Conservation (phyloP, 1,140 invertebrate genomes). For the Pomacea maculata region DNA sequence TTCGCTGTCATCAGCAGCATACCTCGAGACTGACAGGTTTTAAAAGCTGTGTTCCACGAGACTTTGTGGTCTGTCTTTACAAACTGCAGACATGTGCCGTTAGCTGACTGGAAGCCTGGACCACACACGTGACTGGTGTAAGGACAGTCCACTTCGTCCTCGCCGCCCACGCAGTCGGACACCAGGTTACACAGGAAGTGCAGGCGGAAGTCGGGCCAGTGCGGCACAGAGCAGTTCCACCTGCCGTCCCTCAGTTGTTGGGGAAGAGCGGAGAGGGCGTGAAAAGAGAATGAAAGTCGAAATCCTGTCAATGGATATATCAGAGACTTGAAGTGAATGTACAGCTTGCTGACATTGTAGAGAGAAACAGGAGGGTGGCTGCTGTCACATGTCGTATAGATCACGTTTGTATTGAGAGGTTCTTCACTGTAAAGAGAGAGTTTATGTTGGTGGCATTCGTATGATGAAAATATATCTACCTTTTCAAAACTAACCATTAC, state of each 20-base stretch:
- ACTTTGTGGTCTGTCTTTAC: too few relatives aligned
- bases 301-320: neutral
- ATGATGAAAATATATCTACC: too few relatives aligned
- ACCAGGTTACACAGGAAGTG: slow-evolving; percentile 10
- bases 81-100: neutral
- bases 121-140: neutral
- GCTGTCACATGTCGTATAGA: too few relatives aligned
- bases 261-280: neutral
- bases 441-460: too few relatives aligned
- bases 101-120: neutral
- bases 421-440: too few relatives aligned
- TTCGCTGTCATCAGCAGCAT: too few relatives aligned
- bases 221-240: slow-evolving; percentile 13
- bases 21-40: too few relatives aligned
- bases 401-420: too few relatives aligned
- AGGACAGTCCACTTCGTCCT: slow-evolving; percentile 4
- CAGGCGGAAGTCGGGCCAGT: neutral
- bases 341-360: neutral
- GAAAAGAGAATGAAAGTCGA: slow-evolving; percentile 1
- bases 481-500: too few relatives aligned
- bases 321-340: neutral
- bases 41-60: too few relatives aligned
- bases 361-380: neutral
- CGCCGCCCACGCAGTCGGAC: neutral
- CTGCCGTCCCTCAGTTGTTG: too few relatives aligned